These are phyloP conservation scores for Ispidina lecontei DNA, from an alignment of 2,797 vertebrate genomes.

Conservation along the genomic window DNA sequence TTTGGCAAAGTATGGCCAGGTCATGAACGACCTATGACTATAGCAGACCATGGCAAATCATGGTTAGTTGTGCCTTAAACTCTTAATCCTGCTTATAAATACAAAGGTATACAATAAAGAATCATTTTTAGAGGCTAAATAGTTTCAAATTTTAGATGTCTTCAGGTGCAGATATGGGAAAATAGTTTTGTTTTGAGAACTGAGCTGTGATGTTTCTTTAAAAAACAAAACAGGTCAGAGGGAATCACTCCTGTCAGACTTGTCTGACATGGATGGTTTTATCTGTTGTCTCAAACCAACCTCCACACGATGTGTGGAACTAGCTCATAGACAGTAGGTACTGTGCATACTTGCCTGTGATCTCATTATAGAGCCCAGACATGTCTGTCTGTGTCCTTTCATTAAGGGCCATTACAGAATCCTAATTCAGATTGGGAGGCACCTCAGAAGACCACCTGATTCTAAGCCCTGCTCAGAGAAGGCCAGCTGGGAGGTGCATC, in stretches of 20 bases:
- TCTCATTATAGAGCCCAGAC: not conserved
- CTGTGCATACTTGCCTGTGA: not conserved
- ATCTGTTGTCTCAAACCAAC: not conserved
- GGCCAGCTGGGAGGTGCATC: not conserved
- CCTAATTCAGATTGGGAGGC: not conserved
- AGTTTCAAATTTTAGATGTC: not conserved
- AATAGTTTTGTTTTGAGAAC: not conserved
- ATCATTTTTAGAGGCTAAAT: not conserved
- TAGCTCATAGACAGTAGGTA: not conserved
- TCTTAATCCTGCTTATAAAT: not conserved
- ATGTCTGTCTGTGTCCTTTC: not conserved
- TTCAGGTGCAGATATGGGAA: fast-evolving
- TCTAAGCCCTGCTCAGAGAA: not conserved
- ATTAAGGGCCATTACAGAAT: not conserved
- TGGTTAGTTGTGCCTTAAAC: not conserved
- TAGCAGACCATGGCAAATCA: not conserved
- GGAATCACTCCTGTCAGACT: not conserved
- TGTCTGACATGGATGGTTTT: not conserved
- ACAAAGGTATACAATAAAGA: not conserved
- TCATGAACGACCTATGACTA: not conserved
- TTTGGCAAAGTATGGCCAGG: not conserved
- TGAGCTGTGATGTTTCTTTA: not conserved
- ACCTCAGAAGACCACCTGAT: not conserved
- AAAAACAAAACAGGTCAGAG: not conserved
- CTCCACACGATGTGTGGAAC: not conserved